Percentiles rank a stretch among this genome's conserved stretches.
Evolutionary conservation across 2,888 invertebrate genomes (phyloP).

Genomic region (Leistus spinibarbis): DNA sequence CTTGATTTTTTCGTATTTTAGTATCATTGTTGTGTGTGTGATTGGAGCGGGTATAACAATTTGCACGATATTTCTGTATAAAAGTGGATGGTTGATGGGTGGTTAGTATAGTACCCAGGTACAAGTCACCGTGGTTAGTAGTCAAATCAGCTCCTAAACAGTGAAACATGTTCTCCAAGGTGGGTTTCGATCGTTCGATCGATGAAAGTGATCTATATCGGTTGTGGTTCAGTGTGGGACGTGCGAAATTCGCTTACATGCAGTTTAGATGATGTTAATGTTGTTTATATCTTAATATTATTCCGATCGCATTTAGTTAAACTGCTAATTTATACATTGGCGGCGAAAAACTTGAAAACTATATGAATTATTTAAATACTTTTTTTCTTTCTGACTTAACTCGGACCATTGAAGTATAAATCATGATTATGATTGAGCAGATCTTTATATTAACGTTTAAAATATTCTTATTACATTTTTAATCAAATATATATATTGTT

Average conservation of each 20-base stretch:
- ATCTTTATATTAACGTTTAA: no score
- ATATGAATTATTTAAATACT: no score
- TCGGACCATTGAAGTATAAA: no score
- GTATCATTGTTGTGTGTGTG: not conserved
- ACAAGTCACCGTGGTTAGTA: constrained; percentile 17
- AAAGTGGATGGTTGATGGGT: constrained; percentile 19
- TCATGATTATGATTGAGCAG: no score
- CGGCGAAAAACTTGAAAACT: no score
- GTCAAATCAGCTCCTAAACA: not conserved
- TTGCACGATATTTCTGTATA: constrained; percentile 30
- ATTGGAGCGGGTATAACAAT: constrained; percentile 27
- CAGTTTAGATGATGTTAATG: not conserved
- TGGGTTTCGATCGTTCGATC: not conserved
- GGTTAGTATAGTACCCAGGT: constrained; percentile 13
- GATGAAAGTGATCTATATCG: not conserved
- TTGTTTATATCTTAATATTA: no score
- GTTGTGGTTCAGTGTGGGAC: not conserved
- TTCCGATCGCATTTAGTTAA: no score
- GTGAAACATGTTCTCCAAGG: constrained; percentile 28
- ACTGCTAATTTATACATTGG: no score
- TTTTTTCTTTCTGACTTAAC: no score
- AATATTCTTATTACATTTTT: no score
- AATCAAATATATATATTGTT: no score
- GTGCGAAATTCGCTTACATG: not conserved
- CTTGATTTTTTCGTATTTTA: constrained; percentile 9